Conservation (phyloP, 1,140 invertebrate genomes). For the Bombus impatiens region DNA sequence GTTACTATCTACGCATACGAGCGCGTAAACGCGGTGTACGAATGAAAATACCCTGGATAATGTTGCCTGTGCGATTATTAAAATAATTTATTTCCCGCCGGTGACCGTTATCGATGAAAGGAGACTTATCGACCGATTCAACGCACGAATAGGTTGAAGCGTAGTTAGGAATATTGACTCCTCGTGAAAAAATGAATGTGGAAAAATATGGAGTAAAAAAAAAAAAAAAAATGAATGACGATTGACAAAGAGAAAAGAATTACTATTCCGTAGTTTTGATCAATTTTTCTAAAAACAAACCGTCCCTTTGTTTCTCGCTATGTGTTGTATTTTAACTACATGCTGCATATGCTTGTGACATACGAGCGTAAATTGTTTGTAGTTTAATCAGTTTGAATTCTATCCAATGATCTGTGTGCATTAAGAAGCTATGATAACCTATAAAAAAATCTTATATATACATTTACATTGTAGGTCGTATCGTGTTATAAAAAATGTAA, state of each 20-base stretch:
- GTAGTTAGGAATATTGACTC: not conserved
- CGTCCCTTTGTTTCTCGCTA: not conserved
- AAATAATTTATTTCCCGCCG: constrained; percentile 40
- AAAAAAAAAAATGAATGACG: not conserved
- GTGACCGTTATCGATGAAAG: constrained; percentile 28
- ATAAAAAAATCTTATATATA: no score
- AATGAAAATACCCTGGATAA: constrained; percentile 33
- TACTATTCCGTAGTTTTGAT: not conserved
- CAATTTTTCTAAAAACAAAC: not conserved
- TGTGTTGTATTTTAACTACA: not conserved
- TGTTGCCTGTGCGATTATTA: constrained; percentile 35
- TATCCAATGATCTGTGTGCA: no score
- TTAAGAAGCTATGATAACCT: no score
- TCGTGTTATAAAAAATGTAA: no score
- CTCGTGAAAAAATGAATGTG: not conserved
- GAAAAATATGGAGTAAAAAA: not conserved
- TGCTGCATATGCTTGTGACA: no score
- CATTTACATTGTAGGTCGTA: no score
- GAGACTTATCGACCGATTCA: constrained; percentile 25
- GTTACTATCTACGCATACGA: constrained; percentile 52
- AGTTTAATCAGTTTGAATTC: no score
- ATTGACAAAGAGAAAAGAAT: not conserved
- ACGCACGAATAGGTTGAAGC: constrained; percentile 3
- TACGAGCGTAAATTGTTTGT: not conserved
- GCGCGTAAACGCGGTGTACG: constrained; percentile 5